These are phyloP conservation scores for Pilophorus perplexus DNA, from an alignment of 2,888 invertebrate genomes.

Conservation along the genomic window DNA sequence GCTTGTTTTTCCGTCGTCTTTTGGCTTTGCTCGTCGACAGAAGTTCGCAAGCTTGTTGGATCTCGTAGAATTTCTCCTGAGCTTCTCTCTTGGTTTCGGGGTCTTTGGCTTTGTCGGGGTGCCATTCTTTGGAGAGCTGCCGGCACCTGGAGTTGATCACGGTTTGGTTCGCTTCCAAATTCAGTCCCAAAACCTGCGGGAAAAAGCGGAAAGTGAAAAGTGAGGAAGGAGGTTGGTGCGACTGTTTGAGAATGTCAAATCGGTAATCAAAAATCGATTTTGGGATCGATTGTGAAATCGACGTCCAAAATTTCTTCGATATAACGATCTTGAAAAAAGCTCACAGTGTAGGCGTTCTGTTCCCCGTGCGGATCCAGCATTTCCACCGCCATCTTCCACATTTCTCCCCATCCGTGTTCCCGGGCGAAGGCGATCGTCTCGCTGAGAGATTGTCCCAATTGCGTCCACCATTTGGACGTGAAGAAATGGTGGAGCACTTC, in stretches of 20 bases:
- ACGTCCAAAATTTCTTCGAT: no score
- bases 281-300: no score
- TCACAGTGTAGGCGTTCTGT: conserved; percentile 79
- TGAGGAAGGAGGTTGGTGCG: not conserved
- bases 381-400: conserved; percentile 82
- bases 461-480: conserved; percentile 82
- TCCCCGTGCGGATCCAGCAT: conserved; percentile 88
- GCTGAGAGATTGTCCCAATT: conserved; percentile 66
- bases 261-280: no score
- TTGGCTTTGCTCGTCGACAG: conserved; percentile 78
- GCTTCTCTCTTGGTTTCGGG: conserved; percentile 65
- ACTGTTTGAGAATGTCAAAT: no score
- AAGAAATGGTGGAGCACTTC: conserved; percentile 88
- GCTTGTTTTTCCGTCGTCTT: conserved; percentile 70
- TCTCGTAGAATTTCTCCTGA: conserved; percentile 86
- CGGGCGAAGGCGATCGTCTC: conserved; percentile 76
- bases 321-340: no score
- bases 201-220: not conserved
- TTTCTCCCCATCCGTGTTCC: conserved; percentile 82
- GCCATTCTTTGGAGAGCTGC: conserved; percentile 76
- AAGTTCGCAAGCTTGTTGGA: conserved; percentile 88
- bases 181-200: conserved; percentile 67
- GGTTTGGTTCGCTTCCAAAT: conserved; percentile 76
- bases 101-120: conserved; percentile 88
- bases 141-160: conserved; percentile 83